Percentiles rank a stretch among this genome's conserved stretches.
These are phyloP conservation scores for Zingel zingel DNA, from an alignment of 2,113 vertebrate genomes.

Conservation along the genomic window DNA sequence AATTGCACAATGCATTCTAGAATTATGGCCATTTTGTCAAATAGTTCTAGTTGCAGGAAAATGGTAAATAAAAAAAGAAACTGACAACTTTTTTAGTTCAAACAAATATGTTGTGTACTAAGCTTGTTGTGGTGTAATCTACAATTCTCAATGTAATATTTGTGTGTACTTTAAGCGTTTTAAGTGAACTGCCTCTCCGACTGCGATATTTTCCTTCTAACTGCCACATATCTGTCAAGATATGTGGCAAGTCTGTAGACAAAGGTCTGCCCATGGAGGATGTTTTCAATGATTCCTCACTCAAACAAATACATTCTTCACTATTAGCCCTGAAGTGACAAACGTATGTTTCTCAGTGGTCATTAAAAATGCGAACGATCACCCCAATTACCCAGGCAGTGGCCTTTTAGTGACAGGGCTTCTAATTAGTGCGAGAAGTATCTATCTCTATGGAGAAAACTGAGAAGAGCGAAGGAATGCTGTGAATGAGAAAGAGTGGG, in stretches of 20 bases:
- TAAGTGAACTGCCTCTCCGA: slow-evolving; percentile 30
- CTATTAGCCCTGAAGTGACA: slow-evolving; percentile 67
- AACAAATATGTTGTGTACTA: not conserved
- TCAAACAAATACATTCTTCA: slow-evolving; percentile 70
- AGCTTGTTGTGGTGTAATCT: not conserved
- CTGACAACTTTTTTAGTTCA: too few species aligned
- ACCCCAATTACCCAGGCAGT: slow-evolving; percentile 76
- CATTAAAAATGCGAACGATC: slow-evolving; percentile 79
- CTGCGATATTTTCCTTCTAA: slow-evolving; percentile 42
- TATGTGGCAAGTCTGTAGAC: not conserved
- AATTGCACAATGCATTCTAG: not conserved
- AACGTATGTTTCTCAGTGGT: slow-evolving; percentile 71
- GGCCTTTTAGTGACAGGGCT: slow-evolving; percentile 75
- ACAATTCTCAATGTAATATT: slow-evolving; percentile 28
- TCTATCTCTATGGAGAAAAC: slow-evolving; percentile 61
- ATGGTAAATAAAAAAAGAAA: not conserved
- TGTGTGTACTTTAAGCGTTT: slow-evolving; percentile 10
- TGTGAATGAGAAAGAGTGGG: slow-evolving; percentile 49
- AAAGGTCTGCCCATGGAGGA: slow-evolving; percentile 27
- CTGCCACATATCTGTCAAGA: slow-evolving; percentile 43
- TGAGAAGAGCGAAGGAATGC: slow-evolving; percentile 53
- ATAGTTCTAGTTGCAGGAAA: not conserved
- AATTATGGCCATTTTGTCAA: not conserved
- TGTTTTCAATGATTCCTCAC: slow-evolving; percentile 45
- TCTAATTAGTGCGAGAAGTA: slow-evolving; percentile 77